A percentile compares a stretch with the other conserved stretches of the same genome.
Conservation (phyloP, 2,797 vertebrate genomes). For the Myoxocephalus aenaeus region DNA sequence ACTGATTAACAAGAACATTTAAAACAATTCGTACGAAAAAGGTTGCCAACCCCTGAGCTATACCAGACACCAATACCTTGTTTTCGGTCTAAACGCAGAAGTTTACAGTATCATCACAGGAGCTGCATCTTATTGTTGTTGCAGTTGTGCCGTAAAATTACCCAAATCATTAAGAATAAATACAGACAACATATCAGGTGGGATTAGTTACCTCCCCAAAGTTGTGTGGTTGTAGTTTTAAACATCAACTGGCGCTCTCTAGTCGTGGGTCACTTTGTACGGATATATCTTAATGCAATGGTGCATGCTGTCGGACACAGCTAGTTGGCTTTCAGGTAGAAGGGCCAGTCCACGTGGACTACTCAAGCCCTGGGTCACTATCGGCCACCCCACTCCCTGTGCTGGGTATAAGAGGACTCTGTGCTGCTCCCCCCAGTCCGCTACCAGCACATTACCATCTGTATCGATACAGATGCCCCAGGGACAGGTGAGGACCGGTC, state of each 20-base stretch:
- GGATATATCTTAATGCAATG: conserved; percentile 87
- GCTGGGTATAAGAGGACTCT: conserved; percentile 81
- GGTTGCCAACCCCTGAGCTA: too few relatives aligned
- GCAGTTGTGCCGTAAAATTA: neutral
- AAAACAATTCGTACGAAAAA: too few relatives aligned
- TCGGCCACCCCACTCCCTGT: conserved; percentile 73
- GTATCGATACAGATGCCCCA: conserved; percentile 87
- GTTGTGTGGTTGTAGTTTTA: neutral
- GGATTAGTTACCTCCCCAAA: neutral
- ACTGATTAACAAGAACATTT: too few relatives aligned
- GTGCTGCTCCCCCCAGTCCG: conserved; percentile 86
- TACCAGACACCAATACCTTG: neutral
- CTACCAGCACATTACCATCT: conserved; percentile 84
- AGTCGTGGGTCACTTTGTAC: conserved; percentile 74
- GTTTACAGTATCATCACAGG: neutral
- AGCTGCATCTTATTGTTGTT: neutral
- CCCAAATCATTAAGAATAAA: neutral
- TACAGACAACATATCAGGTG: neutral
- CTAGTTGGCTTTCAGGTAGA: conserved; percentile 80
- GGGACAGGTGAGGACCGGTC: conserved; percentile 82
- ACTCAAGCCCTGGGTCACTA: conserved; percentile 82
- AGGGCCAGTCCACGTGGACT: conserved; percentile 85
- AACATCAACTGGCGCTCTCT: conserved; percentile 6
- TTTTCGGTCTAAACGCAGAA: neutral
- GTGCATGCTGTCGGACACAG: conserved; percentile 88